Evolutionary conservation across 2,888 invertebrate species (phyloP).

Genomic region (Atethmia centrago): DNA sequence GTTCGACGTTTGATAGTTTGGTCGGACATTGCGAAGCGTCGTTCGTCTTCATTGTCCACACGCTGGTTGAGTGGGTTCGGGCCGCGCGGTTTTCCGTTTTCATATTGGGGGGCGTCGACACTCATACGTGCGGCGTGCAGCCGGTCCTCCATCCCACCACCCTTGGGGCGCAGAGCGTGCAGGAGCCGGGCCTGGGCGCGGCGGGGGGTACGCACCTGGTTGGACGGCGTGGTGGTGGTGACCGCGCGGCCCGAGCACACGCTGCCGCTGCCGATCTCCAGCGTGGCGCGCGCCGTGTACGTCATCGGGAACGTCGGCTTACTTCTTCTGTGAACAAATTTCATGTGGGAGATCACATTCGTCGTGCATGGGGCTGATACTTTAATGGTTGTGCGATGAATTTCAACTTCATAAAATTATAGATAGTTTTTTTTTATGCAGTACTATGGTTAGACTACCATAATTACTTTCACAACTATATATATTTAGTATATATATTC

Average conservation of each 20-base stretch:
- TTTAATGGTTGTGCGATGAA: not conserved
- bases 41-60: conserved; percentile 10
- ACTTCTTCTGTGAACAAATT: conserved; percentile 83
- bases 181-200: no score
- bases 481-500: not conserved
- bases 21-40: not conserved
- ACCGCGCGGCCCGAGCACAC: conserved; percentile 89
- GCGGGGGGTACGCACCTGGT: conserved; percentile 86
- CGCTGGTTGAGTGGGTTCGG: conserved; percentile 47
- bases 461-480: not conserved
- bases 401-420: not conserved
- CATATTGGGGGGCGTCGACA: conserved; percentile 29
- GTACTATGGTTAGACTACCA: not conserved
- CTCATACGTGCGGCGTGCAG: conserved; percentile 6
- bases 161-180: no score
- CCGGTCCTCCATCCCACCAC: no score
- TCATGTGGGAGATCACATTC: conserved; percentile 41
- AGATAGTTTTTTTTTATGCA: not conserved
- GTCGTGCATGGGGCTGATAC: not conserved
- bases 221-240: conserved; percentile 89
- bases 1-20: not conserved
- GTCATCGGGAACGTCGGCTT: conserved; percentile 88
- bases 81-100: conserved; percentile 69
- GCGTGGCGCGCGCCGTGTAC: conserved; percentile 89
- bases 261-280: conserved; percentile 89